Evolutionary conservation across 2,888 invertebrate genomes (phyloP).

Genomic region (Periphyllus acericola): DNA sequence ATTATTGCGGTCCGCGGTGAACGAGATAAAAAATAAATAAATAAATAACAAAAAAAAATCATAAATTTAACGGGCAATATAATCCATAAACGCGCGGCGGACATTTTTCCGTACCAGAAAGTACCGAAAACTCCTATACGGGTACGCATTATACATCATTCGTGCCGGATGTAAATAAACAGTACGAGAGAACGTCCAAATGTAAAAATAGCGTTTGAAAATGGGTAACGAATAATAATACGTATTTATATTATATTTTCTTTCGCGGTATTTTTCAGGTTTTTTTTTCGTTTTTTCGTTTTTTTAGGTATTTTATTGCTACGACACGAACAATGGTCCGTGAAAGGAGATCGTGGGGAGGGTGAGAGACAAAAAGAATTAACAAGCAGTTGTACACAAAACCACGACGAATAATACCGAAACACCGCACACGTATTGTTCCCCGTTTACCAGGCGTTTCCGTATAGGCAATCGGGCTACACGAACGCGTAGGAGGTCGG

Average conservation of each 20-base stretch:
- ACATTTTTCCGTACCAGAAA: not conserved
- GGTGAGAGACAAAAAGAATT: not conserved
- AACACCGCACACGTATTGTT: no score
- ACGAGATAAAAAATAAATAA: not conserved
- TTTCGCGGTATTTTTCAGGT: not conserved
- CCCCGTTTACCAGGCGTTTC: not conserved
- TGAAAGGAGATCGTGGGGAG: not conserved
- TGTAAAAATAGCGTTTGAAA: not conserved
- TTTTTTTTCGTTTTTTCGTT: no score
- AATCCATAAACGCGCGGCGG: not conserved
- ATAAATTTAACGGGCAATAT: not conserved
- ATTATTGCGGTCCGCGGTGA: not conserved
- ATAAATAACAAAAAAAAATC: not conserved
- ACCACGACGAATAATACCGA: not conserved
- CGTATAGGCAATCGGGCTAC: not conserved
- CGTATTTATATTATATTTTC: not conserved
- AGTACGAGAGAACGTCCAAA: not conserved
- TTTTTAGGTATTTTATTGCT: no score
- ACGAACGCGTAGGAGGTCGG: not conserved
- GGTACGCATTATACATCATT: constrained; percentile 13
- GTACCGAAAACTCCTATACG: not conserved
- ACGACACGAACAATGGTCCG: not conserved
- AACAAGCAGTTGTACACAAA: not conserved
- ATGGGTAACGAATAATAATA: not conserved
- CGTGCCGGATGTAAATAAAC: not conserved